Conservation (phyloP, 1,140 invertebrate species). For the Zophobas morio region DNA sequence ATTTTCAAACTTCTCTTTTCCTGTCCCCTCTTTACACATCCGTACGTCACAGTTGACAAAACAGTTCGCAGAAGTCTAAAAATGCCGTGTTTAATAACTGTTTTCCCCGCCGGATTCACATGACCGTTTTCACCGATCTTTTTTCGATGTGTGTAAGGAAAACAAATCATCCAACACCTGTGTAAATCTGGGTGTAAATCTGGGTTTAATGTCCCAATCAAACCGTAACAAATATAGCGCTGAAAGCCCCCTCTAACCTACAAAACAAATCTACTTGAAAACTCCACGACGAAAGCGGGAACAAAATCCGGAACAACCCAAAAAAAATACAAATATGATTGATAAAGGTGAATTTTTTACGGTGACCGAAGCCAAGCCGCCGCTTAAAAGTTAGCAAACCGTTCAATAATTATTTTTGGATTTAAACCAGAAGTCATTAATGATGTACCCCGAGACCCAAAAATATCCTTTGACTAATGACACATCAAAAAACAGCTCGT, state of each 20-base stretch:
- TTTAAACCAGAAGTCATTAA: constrained; percentile 17
- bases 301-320: neutral
- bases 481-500: neutral
- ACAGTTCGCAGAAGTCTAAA: too few relatives aligned
- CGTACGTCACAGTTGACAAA: too few relatives aligned
- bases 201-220: too few relatives aligned
- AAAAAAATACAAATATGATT: neutral
- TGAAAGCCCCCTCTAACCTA: neutral
- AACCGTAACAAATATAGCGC: too few relatives aligned
- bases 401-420: neutral
- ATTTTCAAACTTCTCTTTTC: too few relatives aligned
- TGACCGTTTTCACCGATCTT: too few relatives aligned
- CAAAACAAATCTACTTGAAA: neutral
- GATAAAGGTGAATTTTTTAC: neutral
- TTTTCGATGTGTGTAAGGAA: too few relatives aligned
- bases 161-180: too few relatives aligned
- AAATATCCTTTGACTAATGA: neutral
- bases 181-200: too few relatives aligned
- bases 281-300: neutral
- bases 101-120: too few relatives aligned
- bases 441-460: neutral
- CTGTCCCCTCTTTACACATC: too few relatives aligned
- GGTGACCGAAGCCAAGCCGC: neutral
- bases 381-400: neutral
- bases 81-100: too few relatives aligned